Evolutionary conservation across 37 sponge, comb jelly and placozoan genomes (phyloP), one percentile per base, ranked within the genome.

Genomic region (Petrosia ficiformis): DNA sequence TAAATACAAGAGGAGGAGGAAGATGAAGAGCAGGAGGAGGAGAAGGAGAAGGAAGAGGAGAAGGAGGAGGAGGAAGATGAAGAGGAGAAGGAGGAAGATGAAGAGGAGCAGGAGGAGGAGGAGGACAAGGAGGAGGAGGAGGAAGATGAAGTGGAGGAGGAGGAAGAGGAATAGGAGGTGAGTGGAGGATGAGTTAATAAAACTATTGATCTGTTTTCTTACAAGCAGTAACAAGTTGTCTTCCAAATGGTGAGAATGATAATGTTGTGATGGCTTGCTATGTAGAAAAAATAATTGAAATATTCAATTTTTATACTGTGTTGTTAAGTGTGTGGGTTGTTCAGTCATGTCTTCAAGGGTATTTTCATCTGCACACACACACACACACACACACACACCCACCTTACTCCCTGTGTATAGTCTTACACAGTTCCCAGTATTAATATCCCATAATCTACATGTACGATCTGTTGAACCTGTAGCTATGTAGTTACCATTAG

Each of bases 391-490:
- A n/a, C n/a, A n/a, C n/a, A n/a, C n/a, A n/a, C n/a, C n/a, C n/a
- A 77, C 87, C 68, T 91, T 91, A 25, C 59, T 70, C 10, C 84
- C 81, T 0, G 86, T 25, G 57, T 89, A 63, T 37, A 93, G 63
- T 22, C 94, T 59, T 22, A 89, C 90, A 74, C 80, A 86, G n/a
- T 85, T 70, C 0, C 94, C 94, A 84, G 44, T 89, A 74, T 93
- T 92, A 30, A 88, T 75, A 67, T 85, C 87, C 94, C 94, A 93
- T 29, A 93, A 63, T 26, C 94, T 73, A 73, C 90, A 81, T 8
- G 94, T 93, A 37, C 33, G 73, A 36, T 93, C 94, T 16, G 59
- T 68, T 8, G 90, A 88, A 6, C 90, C 94, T 2, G 94, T 93
- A 22, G 87, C 94, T 35, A 93, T 28, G 64, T 93, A 93, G 39